Conservation (phyloP, 2,113 vertebrate species). For the Phalacrocorax aristotelis region DNA sequence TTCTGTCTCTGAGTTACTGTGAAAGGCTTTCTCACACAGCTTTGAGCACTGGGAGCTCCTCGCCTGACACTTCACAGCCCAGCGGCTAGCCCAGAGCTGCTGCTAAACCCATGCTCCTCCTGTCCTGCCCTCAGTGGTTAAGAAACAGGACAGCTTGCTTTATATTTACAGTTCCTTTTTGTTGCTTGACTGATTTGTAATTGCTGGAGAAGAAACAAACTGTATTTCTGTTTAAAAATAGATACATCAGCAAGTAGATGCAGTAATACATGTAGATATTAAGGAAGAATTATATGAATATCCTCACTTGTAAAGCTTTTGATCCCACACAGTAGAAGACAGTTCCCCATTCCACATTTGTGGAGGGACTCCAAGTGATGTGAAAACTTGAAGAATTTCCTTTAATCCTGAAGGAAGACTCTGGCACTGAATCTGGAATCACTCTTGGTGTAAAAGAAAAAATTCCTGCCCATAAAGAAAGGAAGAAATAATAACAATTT, state of each 20-base stretch:
- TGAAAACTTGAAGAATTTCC: conserved; percentile 68
- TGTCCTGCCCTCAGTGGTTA: not conserved
- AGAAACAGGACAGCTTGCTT: not conserved
- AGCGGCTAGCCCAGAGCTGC: not conserved
- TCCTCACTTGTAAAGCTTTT: conserved; percentile 47
- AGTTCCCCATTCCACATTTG: conserved; percentile 70
- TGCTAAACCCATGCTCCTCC: not conserved
- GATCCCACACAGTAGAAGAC: conserved; percentile 76
- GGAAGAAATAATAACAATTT: not conserved
- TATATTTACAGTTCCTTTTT: not conserved
- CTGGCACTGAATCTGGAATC: conserved; percentile 69
- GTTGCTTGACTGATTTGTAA: not conserved
- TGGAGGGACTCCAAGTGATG: conserved; percentile 67
- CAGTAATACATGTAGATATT: not conserved
- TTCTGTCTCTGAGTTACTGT: not conserved
- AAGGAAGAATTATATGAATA: not conserved
- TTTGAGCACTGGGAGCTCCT: not conserved
- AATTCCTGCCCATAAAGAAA: conserved; percentile 48
- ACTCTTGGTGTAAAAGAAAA: conserved; percentile 71
- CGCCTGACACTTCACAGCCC: not conserved
- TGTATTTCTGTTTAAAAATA: not conserved
- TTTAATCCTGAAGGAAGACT: conserved; percentile 69
- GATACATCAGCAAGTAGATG: not conserved
- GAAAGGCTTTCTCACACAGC: not conserved
- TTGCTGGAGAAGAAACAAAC: not conserved